Conservation (phyloP, 2,888 invertebrate genomes). For the Mythimna albipuncta region DNA sequence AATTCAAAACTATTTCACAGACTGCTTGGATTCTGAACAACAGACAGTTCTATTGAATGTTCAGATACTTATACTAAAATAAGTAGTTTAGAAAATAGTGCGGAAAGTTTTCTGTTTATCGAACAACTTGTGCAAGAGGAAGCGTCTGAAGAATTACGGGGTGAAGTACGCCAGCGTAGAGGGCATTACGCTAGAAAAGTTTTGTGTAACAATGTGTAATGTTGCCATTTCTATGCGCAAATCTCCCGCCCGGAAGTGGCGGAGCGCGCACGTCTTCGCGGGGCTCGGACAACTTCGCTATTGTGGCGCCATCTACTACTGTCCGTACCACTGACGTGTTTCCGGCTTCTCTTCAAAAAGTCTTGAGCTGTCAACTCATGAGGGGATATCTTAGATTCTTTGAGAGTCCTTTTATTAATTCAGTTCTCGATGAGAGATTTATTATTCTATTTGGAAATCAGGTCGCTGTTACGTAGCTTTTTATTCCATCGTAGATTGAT, state of each 20-base stretch:
- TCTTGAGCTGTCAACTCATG: conserved; percentile 86
- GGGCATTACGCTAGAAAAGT: conserved; percentile 87
- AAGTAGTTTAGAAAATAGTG: conserved; percentile 58
- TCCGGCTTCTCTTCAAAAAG: conserved; percentile 89
- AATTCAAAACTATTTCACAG: conserved; percentile 15
- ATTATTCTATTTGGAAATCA: conserved; percentile 73
- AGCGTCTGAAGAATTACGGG: conserved; percentile 79
- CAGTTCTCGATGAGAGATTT: conserved; percentile 80
- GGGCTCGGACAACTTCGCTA: conserved; percentile 81
- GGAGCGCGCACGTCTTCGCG: conserved; percentile 75
- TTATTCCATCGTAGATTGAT: conserved; percentile 29
- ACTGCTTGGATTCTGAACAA: conserved; percentile 2
- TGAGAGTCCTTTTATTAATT: conserved; percentile 86
- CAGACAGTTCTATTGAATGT: conserved; percentile 34
- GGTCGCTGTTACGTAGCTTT: conserved; percentile 25
- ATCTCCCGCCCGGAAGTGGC: conserved; percentile 83
- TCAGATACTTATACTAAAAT: conserved; percentile 56
- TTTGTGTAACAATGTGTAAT: conserved; percentile 89
- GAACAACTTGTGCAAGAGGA: conserved; percentile 80
- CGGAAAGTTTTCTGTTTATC: conserved; percentile 77
- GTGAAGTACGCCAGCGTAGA: conserved; percentile 81
- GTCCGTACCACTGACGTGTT: conserved; percentile 86
- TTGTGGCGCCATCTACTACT: conserved; percentile 89
- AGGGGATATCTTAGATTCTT: conserved; percentile 86
- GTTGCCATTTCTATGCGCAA: conserved; percentile 89